A percentile compares a stretch with the other conserved stretches of the same genome.
These are phyloP conservation scores for Anhinga anhinga DNA, from an alignment of 2,113 vertebrate species.

Conservation along the genomic window DNA sequence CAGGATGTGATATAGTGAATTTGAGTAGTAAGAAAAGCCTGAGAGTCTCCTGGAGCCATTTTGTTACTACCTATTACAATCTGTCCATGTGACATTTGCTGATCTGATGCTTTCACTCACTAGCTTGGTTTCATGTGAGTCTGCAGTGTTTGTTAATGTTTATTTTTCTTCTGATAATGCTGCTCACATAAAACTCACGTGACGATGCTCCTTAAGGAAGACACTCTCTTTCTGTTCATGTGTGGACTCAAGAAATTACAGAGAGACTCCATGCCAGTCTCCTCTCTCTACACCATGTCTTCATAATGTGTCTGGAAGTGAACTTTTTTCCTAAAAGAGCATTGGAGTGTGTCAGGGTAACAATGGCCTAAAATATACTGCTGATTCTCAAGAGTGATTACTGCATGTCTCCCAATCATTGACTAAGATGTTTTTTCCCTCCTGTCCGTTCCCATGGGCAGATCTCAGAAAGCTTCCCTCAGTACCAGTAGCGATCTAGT, in stretches of 20 bases:
- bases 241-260: not conserved
- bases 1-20: not conserved
- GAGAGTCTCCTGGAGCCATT: not conserved
- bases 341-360: not conserved
- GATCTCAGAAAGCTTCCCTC: not conserved
- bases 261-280: not conserved
- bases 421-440: not conserved
- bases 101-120: not conserved
- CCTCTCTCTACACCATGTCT: not conserved
- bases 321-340: not conserved
- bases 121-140: not conserved
- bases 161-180: not conserved
- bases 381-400: not conserved
- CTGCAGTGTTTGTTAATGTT: not conserved
- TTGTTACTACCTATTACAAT: not conserved
- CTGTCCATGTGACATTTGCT: not conserved
- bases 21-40: not conserved
- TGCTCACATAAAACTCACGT: not conserved
- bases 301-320: not conserved
- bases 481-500: not conserved
- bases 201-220: not conserved
- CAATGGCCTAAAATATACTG: not conserved
- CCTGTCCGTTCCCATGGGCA: not conserved
- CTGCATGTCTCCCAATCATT: accelerated
- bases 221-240: not conserved